Conservation (phyloP, 2,797 vertebrate genomes). For the Siniperca undulata region DNA sequence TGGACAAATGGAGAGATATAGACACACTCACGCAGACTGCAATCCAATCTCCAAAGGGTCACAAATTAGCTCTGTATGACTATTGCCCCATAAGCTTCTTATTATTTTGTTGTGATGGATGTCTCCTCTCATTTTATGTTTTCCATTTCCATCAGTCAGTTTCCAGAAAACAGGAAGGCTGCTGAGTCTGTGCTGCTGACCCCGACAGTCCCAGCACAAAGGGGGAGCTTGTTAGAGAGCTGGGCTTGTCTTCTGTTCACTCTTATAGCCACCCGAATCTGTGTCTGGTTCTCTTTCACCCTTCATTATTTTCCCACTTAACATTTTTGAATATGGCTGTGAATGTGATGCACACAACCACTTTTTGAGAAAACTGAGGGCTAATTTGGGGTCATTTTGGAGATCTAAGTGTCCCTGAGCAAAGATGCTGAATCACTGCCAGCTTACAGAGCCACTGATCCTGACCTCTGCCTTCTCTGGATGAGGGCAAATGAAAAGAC, state of each 20-base stretch:
- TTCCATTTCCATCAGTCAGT: constrained; percentile 56
- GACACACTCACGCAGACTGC: constrained; percentile 2
- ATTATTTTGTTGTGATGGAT: constrained; percentile 45
- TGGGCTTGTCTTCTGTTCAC: constrained; percentile 42
- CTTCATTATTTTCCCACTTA: constrained; percentile 7
- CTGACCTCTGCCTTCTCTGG: constrained; percentile 51
- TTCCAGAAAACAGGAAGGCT: constrained; percentile 72
- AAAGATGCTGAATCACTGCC: constrained; percentile 46
- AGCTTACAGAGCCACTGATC: constrained; percentile 38
- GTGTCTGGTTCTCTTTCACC: constrained; percentile 25
- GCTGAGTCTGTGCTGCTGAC: constrained; percentile 57
- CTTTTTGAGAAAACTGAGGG: not conserved
- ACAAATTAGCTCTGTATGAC: constrained; percentile 15
- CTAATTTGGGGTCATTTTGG: not conserved
- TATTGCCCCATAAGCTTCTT: constrained; percentile 36
- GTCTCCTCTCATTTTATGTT: constrained; percentile 45
- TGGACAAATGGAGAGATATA: not conserved
- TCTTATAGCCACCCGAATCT: constrained; percentile 29
- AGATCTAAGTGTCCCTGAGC: constrained; percentile 6
- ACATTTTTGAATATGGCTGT: not conserved
- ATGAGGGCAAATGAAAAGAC: constrained; percentile 47
- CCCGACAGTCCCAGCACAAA: constrained; percentile 67
- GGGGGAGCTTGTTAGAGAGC: constrained; percentile 67
- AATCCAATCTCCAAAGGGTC: constrained; percentile 26
- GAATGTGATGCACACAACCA: not conserved